Base-by-base conservation (phyloP, 2,888 invertebrate species). In the Coronaproctus castanopsis region DNA sequence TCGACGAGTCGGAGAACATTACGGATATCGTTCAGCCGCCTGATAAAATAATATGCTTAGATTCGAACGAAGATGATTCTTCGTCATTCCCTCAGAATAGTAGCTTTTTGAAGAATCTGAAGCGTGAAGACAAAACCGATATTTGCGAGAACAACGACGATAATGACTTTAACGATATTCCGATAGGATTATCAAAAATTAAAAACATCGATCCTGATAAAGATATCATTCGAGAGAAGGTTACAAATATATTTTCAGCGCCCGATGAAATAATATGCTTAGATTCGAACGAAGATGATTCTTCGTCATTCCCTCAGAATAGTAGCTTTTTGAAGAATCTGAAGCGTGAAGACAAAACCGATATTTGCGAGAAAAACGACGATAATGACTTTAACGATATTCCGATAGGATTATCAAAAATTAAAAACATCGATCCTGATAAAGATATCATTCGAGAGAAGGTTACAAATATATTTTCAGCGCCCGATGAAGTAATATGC, bases 251-350 rank as follows among this genome's bases (percentile, higher is more conserved):
- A n/a, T 54, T 23, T 22, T 54, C 54, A 19, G 14, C 10, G 8
- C n/a, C 19, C 8, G 54, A 54, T 20, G 54, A 54, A 21, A 54
- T 54, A 21, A 22, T 54, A 21, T 8, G 18, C 21, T 22, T 54
- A n/a, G 54, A 54, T 2, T 54, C 54, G 10, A 24, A 54, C 22
- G 54, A 54, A 10, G 54, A 54, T 23, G 54, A 54, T 54, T 54
- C 24, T 2, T 24, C 54, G 8, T 22, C 18, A 1, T 54, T 24
- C 3, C 24, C 24, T 10, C 36, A 36, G 10, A 55, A 55, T 24
- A 24, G 36, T 18, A 55, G 36, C 3, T 3, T n/a, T n/a, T n/a
- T n/a, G n/a, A n/a, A n/a, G n/a, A n/a, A n/a, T n/a, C n/a, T n/a
- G n/a, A n/a, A n/a, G n/a, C n/a, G n/a, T n/a, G n/a, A n/a, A n/a